Percentiles rank a stretch among this genome's conserved stretches.
These are phyloP conservation scores for Porites lutea DNA, from an alignment of 64 coral and sea anemone genomes.

Conservation along the genomic window DNA sequence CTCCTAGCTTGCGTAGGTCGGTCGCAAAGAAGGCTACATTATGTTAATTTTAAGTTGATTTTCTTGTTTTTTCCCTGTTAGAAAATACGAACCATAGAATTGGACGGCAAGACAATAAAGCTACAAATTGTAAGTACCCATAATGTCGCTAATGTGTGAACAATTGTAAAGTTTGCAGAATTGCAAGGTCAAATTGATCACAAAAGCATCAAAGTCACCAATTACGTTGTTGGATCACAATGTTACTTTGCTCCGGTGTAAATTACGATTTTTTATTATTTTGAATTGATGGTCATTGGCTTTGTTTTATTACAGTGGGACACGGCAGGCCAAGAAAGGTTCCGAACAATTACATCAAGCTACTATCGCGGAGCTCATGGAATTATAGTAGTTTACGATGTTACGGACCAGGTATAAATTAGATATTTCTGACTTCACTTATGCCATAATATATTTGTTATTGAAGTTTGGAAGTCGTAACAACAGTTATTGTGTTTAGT, in stretches of 20 bases:
- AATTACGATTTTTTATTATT: conserved; percentile 15
- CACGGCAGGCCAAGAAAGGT: conserved; percentile 93
- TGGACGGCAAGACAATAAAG: conserved; percentile 99
- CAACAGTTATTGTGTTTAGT: background rate
- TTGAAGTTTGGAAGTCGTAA: conserved; percentile 33
- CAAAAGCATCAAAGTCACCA: background rate
- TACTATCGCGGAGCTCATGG: conserved; percentile 94
- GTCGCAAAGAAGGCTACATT: conserved; percentile 19
- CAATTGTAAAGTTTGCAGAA: background rate
- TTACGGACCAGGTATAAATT: conserved; percentile 92
- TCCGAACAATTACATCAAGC: conserved; percentile 97
- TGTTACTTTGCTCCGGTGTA: conserved; percentile 22
- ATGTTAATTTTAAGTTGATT: conserved; percentile 8
- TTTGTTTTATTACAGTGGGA: conserved; percentile 82
- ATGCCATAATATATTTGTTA: background rate
- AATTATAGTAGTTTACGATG: conserved; percentile 97
- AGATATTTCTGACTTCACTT: background rate
- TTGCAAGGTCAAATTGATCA: background rate
- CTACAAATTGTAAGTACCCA: conserved; percentile 95
- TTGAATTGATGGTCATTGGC: background rate
- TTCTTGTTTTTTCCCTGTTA: conserved; percentile 50
- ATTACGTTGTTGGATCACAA: conserved; percentile 25
- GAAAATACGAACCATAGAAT: conserved; percentile 99
- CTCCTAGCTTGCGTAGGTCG: background rate
- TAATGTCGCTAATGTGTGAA: background rate